phyloP scores from a whole-genome alignment of 2,113 vertebrate species.

The Miniopterus natalensis region DNA sequence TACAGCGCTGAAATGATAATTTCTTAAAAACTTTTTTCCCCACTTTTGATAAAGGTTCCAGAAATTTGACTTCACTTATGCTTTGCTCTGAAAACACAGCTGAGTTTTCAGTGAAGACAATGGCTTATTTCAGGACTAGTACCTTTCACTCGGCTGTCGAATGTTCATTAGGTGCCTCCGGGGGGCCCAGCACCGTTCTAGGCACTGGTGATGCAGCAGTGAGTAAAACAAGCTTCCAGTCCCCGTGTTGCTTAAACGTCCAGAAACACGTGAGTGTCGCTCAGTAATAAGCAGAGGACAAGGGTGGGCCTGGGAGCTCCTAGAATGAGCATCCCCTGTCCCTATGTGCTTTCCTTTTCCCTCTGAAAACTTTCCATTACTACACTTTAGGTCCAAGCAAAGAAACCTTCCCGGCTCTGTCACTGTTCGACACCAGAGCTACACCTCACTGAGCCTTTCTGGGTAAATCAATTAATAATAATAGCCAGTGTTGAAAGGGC shows the following conservation, averaged over 20 bases:
- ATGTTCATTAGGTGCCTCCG: not conserved
- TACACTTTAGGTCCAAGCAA: not conserved
- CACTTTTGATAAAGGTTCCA: constrained; percentile 35
- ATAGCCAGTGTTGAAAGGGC: not conserved
- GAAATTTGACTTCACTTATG: constrained; percentile 54
- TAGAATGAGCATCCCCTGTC: not conserved
- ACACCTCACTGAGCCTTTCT: not conserved
- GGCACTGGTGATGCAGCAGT: not conserved
- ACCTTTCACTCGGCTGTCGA: not conserved
- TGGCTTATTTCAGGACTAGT: not conserved
- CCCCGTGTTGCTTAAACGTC: not conserved
- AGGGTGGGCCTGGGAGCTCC: not conserved
- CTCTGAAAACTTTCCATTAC: not conserved
- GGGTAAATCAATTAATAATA: constrained; percentile 26
- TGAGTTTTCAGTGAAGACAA: not conserved
- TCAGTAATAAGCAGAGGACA: not conserved
- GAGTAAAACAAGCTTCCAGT: not conserved
- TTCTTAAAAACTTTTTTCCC: not conserved
- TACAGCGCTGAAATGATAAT: constrained; percentile 36
- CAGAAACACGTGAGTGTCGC: not conserved
- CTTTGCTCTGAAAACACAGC: constrained; percentile 16
- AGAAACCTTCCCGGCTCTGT: not conserved
- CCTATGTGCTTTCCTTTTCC: not conserved
- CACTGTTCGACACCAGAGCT: not conserved
- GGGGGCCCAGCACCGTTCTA: not conserved